Percentiles rank a stretch among this genome's conserved stretches.
These are phyloP conservation scores for Alloplasta piceator DNA, from an alignment of 2,888 invertebrate genomes.

Conservation along the genomic window DNA sequence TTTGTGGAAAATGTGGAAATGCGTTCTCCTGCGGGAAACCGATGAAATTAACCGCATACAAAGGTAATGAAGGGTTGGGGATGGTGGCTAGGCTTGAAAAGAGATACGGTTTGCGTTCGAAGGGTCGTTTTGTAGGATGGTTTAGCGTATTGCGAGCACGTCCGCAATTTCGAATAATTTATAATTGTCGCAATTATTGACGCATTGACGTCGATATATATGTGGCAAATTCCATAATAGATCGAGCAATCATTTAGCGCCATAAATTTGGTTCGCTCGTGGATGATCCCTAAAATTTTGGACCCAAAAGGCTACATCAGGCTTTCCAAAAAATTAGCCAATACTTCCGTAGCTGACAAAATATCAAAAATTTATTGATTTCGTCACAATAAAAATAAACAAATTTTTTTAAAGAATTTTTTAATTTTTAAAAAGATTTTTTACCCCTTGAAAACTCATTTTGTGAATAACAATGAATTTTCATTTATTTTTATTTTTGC, in stretches of 20 bases:
- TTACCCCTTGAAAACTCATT: no score
- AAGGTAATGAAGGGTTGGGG: slow-evolving; percentile 10
- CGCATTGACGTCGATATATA: slow-evolving; percentile 24
- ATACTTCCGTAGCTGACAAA: not conserved
- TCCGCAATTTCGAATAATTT: slow-evolving; percentile 53
- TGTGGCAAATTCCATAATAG: not conserved
- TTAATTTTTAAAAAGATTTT: no score
- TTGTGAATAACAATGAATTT: no score
- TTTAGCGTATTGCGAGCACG: slow-evolving; percentile 35
- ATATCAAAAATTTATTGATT: not conserved
- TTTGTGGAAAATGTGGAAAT: not conserved
- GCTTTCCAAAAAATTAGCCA: not conserved
- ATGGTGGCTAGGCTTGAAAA: slow-evolving; percentile 30
- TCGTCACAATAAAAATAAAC: no score
- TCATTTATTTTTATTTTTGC: no score
- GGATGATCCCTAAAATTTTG: no score
- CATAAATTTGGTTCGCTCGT: no score
- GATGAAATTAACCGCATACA: slow-evolving; percentile 46
- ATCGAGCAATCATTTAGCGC: no score
- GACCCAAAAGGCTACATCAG: no score
- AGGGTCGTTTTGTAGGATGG: slow-evolving; percentile 8
- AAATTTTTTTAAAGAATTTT: no score
- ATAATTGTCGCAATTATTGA: slow-evolving; percentile 36
- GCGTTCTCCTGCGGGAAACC: slow-evolving; percentile 31
- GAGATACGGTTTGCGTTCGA: slow-evolving; percentile 31